Evolutionary conservation across 2,113 vertebrate species (phyloP), one percentile per base, ranked within the genome.

Genomic region (Jacana jacana): DNA sequence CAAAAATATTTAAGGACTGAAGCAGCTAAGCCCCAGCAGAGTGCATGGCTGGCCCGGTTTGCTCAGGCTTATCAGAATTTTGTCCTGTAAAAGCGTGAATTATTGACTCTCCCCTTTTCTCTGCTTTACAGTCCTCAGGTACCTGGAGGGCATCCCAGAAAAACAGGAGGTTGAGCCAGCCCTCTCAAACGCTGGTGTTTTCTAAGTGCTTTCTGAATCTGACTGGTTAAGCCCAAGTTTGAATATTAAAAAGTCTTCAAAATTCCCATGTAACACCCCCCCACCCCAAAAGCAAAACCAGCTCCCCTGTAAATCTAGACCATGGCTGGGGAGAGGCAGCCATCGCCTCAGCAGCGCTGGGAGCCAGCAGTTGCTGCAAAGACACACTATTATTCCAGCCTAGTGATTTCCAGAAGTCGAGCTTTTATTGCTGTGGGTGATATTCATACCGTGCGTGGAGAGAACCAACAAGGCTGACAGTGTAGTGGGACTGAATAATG

Each of bases 71-170:
- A 93, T 95, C 94, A 92, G 80, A 96, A 89, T 88, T 93, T 44
- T 63, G 95, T 91, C 91, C 95, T 93, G 95, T 75, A 92, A 90
- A 88, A 94, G 87, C 0, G 40, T 89, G 91, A 96, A 90, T 97
- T 94, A 96, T 70, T 88, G 83, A 82, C 90, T 95, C 88, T 93
- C 27, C 48, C 87, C 68, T 94, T 94, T 95, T 94, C 72, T 96
- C 86, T 95, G 89, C 93, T 94, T 95, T 95, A 54, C 61, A 92
- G 88, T 93, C 84, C 81, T 96, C 96, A 95, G 96, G 95, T 96
- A 96, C 93, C 95, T 96, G 97, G 96, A 97, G 96, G 92, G 66
- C 95, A 93, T 97, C 97, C 97, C 97, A 97, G 96, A 96, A 97
- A 97, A 96, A 88, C 86, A 93, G 39, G 73, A 81, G 79, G 72